phyloP scores from a whole-genome alignment of 2,113 vertebrate genomes.

The Paracanthobrama guichenoti region DNA sequence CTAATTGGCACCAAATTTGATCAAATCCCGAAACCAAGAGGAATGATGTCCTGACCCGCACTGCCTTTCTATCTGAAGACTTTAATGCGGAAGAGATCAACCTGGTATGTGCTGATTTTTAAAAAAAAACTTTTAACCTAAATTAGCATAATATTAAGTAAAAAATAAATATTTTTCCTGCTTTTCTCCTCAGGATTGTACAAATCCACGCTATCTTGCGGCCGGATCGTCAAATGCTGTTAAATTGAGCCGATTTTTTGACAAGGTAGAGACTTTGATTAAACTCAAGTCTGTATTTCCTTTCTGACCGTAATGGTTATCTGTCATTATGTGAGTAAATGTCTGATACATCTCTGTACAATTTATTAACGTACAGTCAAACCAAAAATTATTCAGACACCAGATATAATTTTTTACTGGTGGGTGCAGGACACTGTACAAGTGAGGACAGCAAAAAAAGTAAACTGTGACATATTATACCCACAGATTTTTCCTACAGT shows the following conservation, averaged over 20 bases:
- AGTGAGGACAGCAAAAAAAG: too few relatives aligned
- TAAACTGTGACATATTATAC: too few relatives aligned
- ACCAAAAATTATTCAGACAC: too few relatives aligned
- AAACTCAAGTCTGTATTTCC: neutral
- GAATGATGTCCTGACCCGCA: constrained; percentile 91
- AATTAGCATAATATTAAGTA: neutral
- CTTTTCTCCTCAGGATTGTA: constrained; percentile 82
- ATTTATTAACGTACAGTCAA: neutral
- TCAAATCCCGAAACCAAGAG: constrained; percentile 95
- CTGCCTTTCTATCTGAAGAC: constrained; percentile 94
- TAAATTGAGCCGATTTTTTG: constrained; percentile 97
- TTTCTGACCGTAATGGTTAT: neutral
- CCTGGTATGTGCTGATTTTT: constrained; percentile 76
- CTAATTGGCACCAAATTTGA: constrained; percentile 97
- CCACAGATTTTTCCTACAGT: too few relatives aligned
- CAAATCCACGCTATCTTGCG: constrained; percentile 89
- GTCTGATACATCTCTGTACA: neutral
- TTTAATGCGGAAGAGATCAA: constrained; percentile 98
- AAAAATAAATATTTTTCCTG: neutral
- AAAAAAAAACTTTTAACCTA: too few relatives aligned
- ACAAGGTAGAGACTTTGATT: constrained; percentile 82
- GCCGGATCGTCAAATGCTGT: constrained; percentile 96
- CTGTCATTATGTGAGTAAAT: neutral
- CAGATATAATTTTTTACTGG: too few relatives aligned
- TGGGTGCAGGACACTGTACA: too few relatives aligned